These are phyloP conservation scores for Paraescarpia echinospica DNA, from an alignment of 1,140 invertebrate genomes.

Conservation along the genomic window DNA sequence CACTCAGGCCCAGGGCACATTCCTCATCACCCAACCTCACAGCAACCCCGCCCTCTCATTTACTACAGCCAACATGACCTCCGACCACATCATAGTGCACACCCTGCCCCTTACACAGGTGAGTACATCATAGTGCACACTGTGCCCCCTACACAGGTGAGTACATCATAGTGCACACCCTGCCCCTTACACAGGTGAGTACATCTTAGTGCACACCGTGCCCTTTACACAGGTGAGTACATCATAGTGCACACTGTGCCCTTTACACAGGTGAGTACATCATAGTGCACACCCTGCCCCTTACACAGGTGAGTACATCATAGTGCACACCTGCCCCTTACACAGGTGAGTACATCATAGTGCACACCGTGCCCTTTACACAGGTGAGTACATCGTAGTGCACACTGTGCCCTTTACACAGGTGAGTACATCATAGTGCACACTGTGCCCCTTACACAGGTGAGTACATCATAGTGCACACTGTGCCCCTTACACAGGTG, in stretches of 20 bases:
- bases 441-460: no score
- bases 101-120: slow-evolving; percentile 38
- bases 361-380: no score
- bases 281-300: no score
- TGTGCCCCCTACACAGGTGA: no score
- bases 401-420: slow-evolving; percentile 42
- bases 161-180: slow-evolving; percentile 51
- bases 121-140: background rate
- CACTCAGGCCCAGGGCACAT: slow-evolving; percentile 38
- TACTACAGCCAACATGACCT: slow-evolving; percentile 28
- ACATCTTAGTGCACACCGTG: no score
- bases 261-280: slow-evolving; percentile 21
- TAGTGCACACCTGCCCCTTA: slow-evolving; percentile 49
- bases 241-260: slow-evolving; percentile 53
- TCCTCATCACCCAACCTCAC: slow-evolving; percentile 48
- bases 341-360: background rate
- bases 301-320: no score
- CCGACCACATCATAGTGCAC: slow-evolving; percentile 53
- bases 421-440: background rate
- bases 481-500: no score
- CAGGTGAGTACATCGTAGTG: slow-evolving; percentile 45
- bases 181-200: slow-evolving; percentile 35
- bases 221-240: slow-evolving; percentile 24
- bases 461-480: no score
- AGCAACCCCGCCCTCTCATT: slow-evolving; percentile 37